Percentiles rank a stretch among this genome's conserved stretches.
These are phyloP conservation scores for Macrobrachium nipponense DNA, from an alignment of 1,140 invertebrate genomes.

Conservation along the genomic window DNA sequence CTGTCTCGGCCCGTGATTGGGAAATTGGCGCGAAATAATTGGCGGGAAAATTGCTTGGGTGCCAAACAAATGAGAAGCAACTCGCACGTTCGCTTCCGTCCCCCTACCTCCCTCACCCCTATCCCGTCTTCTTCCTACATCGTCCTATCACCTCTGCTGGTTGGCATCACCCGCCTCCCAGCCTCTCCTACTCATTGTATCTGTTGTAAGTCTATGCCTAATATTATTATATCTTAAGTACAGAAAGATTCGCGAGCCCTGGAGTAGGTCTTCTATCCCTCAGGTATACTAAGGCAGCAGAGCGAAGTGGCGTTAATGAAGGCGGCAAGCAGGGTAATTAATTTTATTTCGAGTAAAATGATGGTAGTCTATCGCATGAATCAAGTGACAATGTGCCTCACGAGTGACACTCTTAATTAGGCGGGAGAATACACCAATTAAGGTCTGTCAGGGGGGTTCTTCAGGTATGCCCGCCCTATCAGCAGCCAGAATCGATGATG, in stretches of 20 bases:
- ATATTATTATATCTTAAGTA: not conserved
- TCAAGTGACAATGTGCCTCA: not conserved
- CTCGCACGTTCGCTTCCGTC: slow-evolving; percentile 13
- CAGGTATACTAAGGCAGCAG: too few relatives aligned
- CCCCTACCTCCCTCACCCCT: not conserved
- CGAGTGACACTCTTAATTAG: slow-evolving; percentile 58
- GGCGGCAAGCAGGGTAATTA: not conserved
- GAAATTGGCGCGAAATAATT: slow-evolving; percentile 56
- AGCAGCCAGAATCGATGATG: slow-evolving; percentile 34
- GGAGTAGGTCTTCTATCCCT: too few relatives aligned
- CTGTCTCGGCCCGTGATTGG: slow-evolving; percentile 42
- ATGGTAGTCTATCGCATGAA: not conserved
- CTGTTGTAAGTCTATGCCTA: not conserved
- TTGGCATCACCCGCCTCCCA: too few relatives aligned
- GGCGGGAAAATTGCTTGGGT: slow-evolving; percentile 52
- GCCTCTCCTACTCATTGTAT: not conserved
- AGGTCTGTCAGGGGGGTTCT: slow-evolving; percentile 40
- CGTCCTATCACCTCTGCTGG: too few relatives aligned
- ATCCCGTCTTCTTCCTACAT: not conserved
- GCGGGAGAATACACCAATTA: slow-evolving; percentile 51
- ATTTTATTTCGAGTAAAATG: not conserved
- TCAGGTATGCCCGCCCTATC: slow-evolving; percentile 25
- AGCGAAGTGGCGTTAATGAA: too few relatives aligned
- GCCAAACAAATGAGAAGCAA: slow-evolving; percentile 44
- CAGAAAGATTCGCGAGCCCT: too few relatives aligned